Base-by-base conservation (phyloP, 2,888 invertebrate genomes). In the Caenorhabditis sinica region DNA sequence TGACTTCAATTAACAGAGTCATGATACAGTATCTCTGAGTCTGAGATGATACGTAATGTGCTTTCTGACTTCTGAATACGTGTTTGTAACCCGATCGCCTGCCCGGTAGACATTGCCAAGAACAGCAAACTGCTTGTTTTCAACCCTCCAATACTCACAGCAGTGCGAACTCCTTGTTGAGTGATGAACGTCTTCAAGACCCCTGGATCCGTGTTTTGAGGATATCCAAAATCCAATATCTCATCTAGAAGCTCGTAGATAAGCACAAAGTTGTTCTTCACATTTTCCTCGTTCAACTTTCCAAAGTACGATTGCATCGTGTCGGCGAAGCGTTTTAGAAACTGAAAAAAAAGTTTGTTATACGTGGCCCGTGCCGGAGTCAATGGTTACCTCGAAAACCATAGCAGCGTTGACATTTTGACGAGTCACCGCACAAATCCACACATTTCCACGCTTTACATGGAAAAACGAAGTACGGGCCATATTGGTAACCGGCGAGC, bases 321-420 rank as follows among this genome's bases (percentile, higher is more conserved):
- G 88, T 94, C 94, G 23, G 94, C 93, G 93, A 99, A 98, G 94
- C 98, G 98, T 74, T 97, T 95, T 60, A 99, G 95, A 93, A 99
- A 98, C 94, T 99, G 98, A 65, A 58, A 45, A 40, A 40, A 13
- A 40, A 36, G 71, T 71, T 61, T 25, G 45, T 72, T 28, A 66
- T 43, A 51, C 49, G 11, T 36, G 11, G 2, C 6, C 5, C n/a
- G 17, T 20, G 17, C 30, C 23, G 23, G 17, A 17, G 23, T 25
- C 43, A 60, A 3, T 61, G 49, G 33, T 40, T 73, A 87, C 87
- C 87, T 88, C 88, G 51, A 88, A 88, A 61, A 90, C 99, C 98
- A 99, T 98, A 0, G 98, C 97, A 17, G 99, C 99, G 93, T 99
- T 99, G 77, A 99, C 98, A 96, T 99, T 99, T 94, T 99, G 98